Conservation (phyloP, 2,113 vertebrate genomes). For the Gasterosteus nipponicus region DNA sequence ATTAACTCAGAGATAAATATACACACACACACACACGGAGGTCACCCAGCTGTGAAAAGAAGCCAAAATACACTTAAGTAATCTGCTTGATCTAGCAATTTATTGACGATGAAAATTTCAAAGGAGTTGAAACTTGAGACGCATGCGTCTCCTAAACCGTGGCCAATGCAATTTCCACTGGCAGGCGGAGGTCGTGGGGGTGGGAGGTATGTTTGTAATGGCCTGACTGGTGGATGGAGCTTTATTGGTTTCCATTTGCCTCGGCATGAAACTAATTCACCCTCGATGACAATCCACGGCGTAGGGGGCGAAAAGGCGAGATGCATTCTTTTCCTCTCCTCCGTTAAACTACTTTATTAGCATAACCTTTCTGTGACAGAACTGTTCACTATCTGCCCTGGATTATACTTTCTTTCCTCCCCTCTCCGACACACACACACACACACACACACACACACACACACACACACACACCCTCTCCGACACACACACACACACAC, state of each 20-base stretch:
- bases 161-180: conserved; percentile 73
- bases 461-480: conserved; percentile 33
- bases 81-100: conserved; percentile 81
- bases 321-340: conserved; percentile 58
- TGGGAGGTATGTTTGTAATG: conserved; percentile 10
- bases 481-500: conserved; percentile 41
- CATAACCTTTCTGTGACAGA: conserved; percentile 60
- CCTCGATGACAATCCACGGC: conserved; percentile 75
- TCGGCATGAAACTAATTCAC: conserved; percentile 75
- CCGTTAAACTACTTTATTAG: conserved; percentile 70
- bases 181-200: conserved; percentile 3
- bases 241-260: conserved; percentile 67
- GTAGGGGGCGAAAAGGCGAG: conserved; percentile 69
- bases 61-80: conserved; percentile 80
- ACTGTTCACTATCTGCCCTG: conserved; percentile 61
- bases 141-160: conserved; percentile 65
- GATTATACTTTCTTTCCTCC: conserved; percentile 9
- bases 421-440: conserved; percentile 49
- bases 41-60: conserved; percentile 69
- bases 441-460: conserved; percentile 28
- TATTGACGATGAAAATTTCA: conserved; percentile 80
- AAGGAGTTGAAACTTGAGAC: conserved; percentile 74
- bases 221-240: conserved; percentile 46
- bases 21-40: conserved; percentile 29
- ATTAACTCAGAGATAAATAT: conserved; percentile 5